These are phyloP conservation scores for Limnothrissa miodon DNA, from an alignment of 2,113 vertebrate species.

Conservation along the genomic window DNA sequence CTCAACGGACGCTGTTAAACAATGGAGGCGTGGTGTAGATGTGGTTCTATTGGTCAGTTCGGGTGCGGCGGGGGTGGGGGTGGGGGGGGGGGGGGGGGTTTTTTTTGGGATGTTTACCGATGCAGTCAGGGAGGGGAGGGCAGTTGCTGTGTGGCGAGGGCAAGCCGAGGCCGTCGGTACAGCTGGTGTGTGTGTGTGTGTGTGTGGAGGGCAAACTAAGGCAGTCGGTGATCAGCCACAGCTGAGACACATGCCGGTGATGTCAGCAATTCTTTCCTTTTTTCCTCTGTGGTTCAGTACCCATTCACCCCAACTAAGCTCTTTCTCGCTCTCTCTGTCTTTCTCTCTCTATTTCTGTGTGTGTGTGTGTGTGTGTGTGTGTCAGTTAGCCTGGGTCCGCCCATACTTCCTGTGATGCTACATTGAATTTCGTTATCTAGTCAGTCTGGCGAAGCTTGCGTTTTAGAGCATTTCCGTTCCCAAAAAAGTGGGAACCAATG, in stretches of 20 bases:
- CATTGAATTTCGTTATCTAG: too few relatives aligned
- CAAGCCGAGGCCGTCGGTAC: constrained; percentile 8
- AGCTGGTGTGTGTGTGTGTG: neutral
- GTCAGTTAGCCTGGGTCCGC: too few relatives aligned
- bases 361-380: too few relatives aligned
- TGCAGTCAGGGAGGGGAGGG: constrained; percentile 29
- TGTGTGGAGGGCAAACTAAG: constrained; percentile 28
- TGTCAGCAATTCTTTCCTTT: constrained; percentile 36
- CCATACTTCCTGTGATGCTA: too few relatives aligned
- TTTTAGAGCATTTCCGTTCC: too few relatives aligned
- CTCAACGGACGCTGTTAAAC: neutral
- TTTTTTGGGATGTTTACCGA: constrained; percentile 39
- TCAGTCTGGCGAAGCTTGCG: too few relatives aligned
- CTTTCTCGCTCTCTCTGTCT: too few relatives aligned
- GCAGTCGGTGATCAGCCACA: neutral
- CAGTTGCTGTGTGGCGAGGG: constrained; percentile 36
- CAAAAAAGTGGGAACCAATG: too few relatives aligned
- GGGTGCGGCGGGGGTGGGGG: constrained; percentile 17
- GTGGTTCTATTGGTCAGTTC: constrained; percentile 48
- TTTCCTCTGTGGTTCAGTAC: too few relatives aligned
- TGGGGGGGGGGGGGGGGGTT: neutral
- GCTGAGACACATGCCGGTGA: constrained; percentile 22
- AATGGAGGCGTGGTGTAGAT: neutral
- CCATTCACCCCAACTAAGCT: constrained; percentile 35
- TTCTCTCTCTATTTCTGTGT: too few relatives aligned